phyloP scores from a whole-genome alignment of 2,888 invertebrate species.

The Thera obeliscata region DNA sequence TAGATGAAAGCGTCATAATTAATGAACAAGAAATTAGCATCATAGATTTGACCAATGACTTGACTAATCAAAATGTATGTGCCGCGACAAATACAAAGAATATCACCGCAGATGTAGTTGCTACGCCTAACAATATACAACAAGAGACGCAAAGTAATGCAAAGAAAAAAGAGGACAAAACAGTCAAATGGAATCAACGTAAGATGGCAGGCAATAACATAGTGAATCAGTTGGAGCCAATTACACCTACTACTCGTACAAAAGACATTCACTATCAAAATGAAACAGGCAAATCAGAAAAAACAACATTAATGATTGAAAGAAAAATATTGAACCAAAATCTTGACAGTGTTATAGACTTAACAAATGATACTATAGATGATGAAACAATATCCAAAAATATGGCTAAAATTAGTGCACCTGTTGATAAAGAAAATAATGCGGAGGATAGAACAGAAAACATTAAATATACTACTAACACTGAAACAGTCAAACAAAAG shows the following conservation, averaged over 20 bases:
- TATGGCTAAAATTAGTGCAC: neutral
- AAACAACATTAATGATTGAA: neutral
- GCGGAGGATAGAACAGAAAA: neutral
- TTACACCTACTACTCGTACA: neutral
- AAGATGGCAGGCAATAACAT: neutral
- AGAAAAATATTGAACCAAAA: neutral
- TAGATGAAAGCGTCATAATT: conserved; percentile 17
- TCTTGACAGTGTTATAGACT: conserved; percentile 5
- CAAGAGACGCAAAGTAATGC: neutral
- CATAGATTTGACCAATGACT: conserved; percentile 25
- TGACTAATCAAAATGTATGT: conserved; percentile 15
- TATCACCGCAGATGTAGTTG: neutral
- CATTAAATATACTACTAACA: neutral
- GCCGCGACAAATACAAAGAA: neutral
- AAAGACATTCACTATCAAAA: neutral
- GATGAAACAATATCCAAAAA: neutral
- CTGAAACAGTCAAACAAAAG: neutral
- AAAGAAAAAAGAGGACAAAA: neutral
- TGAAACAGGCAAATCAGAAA: neutral
- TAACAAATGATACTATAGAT: conserved; percentile 15
- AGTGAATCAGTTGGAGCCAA: neutral
- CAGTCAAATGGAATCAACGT: neutral
- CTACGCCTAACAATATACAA: conserved; percentile 2
- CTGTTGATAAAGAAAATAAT: neutral
- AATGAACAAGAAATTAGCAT: conserved; percentile 10